Conservation (phyloP, 2,113 vertebrate species). For the Xiphias gladius region DNA sequence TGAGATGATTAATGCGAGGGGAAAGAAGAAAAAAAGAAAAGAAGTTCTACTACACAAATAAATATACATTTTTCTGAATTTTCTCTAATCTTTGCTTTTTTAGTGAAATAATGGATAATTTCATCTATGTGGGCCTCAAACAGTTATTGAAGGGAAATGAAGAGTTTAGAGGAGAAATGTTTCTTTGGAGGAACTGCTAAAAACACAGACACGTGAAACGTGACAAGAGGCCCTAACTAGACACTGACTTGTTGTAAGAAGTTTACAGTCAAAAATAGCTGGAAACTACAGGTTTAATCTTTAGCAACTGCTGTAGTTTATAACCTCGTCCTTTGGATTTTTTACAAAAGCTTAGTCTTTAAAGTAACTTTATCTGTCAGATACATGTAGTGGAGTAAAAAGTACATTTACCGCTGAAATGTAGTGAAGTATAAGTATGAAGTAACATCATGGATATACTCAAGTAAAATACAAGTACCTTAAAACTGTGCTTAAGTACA, state of each 20-base stretch:
- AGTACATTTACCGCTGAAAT: not conserved
- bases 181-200: constrained; percentile 1
- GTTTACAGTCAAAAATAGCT: not conserved
- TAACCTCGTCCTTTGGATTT: no score
- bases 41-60: not conserved
- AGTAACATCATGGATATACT: not conserved
- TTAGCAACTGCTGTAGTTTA: not conserved
- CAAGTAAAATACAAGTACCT: not conserved
- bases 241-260: not conserved
- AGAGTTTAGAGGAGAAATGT: not conserved
- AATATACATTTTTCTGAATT: not conserved
- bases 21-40: not conserved
- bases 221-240: not conserved
- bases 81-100: not conserved
- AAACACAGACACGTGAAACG: constrained; percentile 10
- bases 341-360: not conserved
- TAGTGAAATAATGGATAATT: not conserved
- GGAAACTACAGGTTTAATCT: not conserved
- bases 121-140: not conserved
- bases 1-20: not conserved
- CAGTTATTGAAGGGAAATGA: constrained; percentile 7
- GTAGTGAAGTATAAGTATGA: not conserved
- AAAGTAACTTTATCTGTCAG: not conserved
- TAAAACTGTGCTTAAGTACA: not conserved
- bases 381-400: not conserved